A percentile compares a stretch with the other conserved stretches of the same genome.
Conservation (phyloP, 2,888 invertebrate genomes). For the Cerastis leucographa region DNA sequence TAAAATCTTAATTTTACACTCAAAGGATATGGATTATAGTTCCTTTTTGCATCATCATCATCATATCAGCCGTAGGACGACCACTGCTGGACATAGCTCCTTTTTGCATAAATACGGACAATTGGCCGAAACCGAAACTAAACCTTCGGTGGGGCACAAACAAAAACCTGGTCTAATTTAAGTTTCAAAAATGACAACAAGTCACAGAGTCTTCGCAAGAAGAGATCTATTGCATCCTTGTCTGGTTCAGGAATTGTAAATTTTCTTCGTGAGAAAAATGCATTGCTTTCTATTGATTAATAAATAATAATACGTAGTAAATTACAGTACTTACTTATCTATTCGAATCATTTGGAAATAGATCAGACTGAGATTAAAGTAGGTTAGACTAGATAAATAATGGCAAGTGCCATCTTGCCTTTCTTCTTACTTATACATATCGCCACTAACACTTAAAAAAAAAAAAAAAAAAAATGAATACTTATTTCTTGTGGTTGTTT, state of each 20-base stretch:
- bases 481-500: background rate
- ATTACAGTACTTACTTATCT: background rate
- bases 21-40: too few relatives aligned
- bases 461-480: constrained; percentile 4
- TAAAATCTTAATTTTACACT: too few relatives aligned
- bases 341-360: constrained; percentile 1
- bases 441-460: background rate
- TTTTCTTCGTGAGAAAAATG: background rate
- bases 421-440: constrained; percentile 3
- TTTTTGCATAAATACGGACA: too few relatives aligned
- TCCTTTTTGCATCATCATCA: too few relatives aligned
- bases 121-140: too few relatives aligned
- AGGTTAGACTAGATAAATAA: constrained; percentile 31
- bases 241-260: background rate
- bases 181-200: background rate
- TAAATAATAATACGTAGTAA: constrained; percentile 2
- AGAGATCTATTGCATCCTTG: background rate
- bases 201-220: background rate
- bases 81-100: too few relatives aligned
- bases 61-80: too few relatives aligned
- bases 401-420: background rate
- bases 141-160: too few relatives aligned
- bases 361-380: constrained; percentile 14
- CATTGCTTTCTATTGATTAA: background rate
- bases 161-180: background rate